phyloP scores from a whole-genome alignment of 1,140 invertebrate species.

The Mycetomoellerius zeteki region DNA sequence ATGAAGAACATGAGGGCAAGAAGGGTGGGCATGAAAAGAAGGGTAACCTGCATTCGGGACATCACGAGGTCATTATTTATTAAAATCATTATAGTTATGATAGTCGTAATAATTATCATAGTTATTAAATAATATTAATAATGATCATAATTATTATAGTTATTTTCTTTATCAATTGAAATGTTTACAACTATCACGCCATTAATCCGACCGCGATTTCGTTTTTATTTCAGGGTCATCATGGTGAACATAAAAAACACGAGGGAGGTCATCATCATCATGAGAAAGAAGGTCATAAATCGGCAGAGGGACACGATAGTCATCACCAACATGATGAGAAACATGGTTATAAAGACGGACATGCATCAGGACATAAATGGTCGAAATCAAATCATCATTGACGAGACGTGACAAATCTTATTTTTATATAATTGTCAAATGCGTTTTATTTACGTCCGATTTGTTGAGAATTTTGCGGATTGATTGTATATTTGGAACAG shows the following conservation, averaged over 20 bases:
- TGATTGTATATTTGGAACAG: neutral
- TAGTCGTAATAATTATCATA: too few species aligned
- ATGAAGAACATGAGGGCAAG: conserved; percentile 87
- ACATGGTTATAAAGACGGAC: conserved; percentile 85
- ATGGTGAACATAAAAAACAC: conserved; percentile 88
- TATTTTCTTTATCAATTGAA: neutral
- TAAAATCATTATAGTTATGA: neutral
- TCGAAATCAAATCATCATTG: conserved; percentile 81
- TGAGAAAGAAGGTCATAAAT: conserved; percentile 88
- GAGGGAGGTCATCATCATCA: conserved; percentile 87
- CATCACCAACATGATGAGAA: conserved; percentile 86
- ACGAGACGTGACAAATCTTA: neutral
- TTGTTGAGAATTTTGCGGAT: neutral
- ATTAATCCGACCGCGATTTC: neutral
- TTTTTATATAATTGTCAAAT: neutral
- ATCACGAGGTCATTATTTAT: conserved; percentile 83
- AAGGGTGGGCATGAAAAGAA: conserved; percentile 86
- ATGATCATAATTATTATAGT: neutral
- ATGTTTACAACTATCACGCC: neutral
- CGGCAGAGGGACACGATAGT: conserved; percentile 86
- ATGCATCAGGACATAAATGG: conserved; percentile 88
- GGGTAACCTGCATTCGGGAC: conserved; percentile 85
- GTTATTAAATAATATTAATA: too few species aligned
- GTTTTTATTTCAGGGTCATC: conserved; percentile 80
- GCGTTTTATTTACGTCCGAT: neutral